phyloP scores from a whole-genome alignment of 2,797 vertebrate genomes.

The Gastrophryne carolinensis region DNA sequence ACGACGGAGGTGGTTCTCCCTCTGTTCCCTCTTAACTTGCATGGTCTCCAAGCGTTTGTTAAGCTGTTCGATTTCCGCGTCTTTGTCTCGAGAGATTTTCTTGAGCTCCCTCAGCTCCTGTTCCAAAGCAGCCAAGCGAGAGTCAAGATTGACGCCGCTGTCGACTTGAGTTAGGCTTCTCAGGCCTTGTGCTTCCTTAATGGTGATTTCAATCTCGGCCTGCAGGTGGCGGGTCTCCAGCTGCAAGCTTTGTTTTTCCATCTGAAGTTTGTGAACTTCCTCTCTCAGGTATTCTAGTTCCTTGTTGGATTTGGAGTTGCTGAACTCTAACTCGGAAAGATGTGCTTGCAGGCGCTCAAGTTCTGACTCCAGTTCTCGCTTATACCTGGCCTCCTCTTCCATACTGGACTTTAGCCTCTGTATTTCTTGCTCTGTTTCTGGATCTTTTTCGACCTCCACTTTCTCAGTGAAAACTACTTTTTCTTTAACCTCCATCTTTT shows the following conservation, averaged over 20 bases:
- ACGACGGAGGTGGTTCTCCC: conserved; percentile 90
- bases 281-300: conserved; percentile 88
- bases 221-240: conserved; percentile 86
- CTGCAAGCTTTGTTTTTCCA: conserved; percentile 88
- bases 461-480: conserved; percentile 93
- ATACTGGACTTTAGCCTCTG: conserved; percentile 81
- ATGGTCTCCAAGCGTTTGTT: conserved; percentile 82
- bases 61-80: conserved; percentile 84
- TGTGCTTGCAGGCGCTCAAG: conserved; percentile 73
- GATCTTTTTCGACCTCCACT: conserved; percentile 88
- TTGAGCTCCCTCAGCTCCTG: conserved; percentile 84
- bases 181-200: conserved; percentile 82
- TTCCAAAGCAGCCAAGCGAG: conserved; percentile 83
- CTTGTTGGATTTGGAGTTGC: conserved; percentile 88
- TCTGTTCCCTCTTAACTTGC: conserved; percentile 87
- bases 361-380: conserved; percentile 82
- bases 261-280: conserved; percentile 85
- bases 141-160: conserved; percentile 77
- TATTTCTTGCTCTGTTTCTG: conserved; percentile 88
- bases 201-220: conserved; percentile 88
- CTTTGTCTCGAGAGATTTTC: conserved; percentile 81
- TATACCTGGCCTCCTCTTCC: conserved; percentile 83
- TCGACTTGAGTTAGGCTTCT: conserved; percentile 73
- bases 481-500: conserved; percentile 88
- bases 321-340: conserved; percentile 87